A percentile compares a stretch with the other conserved stretches of the same genome.
Conservation (phyloP, 2,113 vertebrate species). For the Vidua macroura region DNA sequence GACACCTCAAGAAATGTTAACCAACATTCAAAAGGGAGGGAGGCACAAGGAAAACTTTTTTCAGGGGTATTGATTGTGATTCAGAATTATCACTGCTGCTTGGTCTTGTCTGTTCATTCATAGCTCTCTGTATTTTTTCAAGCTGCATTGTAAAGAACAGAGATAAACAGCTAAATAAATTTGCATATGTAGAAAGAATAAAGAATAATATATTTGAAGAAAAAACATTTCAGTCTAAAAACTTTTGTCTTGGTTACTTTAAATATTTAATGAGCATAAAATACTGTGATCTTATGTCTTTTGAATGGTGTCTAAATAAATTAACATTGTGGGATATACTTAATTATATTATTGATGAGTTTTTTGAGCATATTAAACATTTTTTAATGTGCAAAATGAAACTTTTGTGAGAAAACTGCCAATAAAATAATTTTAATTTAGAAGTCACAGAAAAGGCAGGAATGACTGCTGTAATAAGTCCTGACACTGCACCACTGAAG, state of each 20-base stretch:
- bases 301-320: background rate
- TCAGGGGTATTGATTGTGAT: background rate
- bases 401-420: background rate
- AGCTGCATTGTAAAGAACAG: background rate
- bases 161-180: background rate
- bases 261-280: background rate
- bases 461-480: background rate
- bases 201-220: background rate
- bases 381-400: background rate
- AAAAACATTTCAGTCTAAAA: background rate
- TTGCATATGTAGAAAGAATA: background rate
- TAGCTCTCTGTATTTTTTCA: background rate
- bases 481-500: background rate
- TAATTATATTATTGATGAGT: background rate
- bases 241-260: background rate
- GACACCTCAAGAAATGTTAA: background rate
- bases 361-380: background rate
- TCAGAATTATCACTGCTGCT: background rate
- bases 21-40: background rate
- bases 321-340: background rate
- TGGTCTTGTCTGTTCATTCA: background rate
- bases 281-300: background rate
- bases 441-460: background rate
- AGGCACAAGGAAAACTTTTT: fast-evolving
- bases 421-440: background rate